Evolutionary conservation across 2,888 invertebrate genomes (phyloP), one percentile per base, ranked within the genome.

Genomic region (Blastobasis lacticolella): DNA sequence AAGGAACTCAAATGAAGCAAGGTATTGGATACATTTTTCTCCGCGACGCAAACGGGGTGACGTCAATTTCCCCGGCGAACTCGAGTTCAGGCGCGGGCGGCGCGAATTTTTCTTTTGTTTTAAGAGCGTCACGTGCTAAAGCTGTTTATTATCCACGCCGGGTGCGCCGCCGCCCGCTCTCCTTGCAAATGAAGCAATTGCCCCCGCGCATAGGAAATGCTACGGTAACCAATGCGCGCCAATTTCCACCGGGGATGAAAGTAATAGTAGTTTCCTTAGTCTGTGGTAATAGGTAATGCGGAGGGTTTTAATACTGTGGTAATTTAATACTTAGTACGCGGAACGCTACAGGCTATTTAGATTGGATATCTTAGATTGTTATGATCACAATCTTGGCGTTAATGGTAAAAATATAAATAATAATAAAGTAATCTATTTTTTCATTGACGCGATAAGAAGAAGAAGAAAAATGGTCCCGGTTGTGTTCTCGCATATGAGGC

Each of bases 121-220:
- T 69, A 69, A 76, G 59, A 66, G 60, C 71, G 76, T 78, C 86
- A 84, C 86, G 81, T 82, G 70, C 77, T 67, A 67, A 72, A 78
- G 76, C 75, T 68, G 81, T 84, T 81, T 83, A 82, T 81, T 80
- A 81, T 74, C 68, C 68, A 56, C 59, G 61, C 67, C 63, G 58
- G 62, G 58, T 60, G 57, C 55, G 63, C 62, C 62, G 64, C 56
- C 56, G 56, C 60, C 60, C 62, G 62, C 62, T 76, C 75, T 72
- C 62, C 69, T 72, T 72, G 69, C 69, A 79, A 78, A 81, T 79
- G 66, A 75, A 75, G 74, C 66, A 60, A 69, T 72, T 59, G 60
- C 60, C 65, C 64, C 61, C 49, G 55, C 63, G 56, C 57, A 57
- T 51, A 52, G 53, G 58, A 66, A 66, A 67, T 69, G 67, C 59